A percentile compares a stretch with the other conserved stretches of the same genome.
phyloP scores from a whole-genome alignment of 2,888 invertebrate genomes.

The Hirtodrosophila duncani region DNA sequence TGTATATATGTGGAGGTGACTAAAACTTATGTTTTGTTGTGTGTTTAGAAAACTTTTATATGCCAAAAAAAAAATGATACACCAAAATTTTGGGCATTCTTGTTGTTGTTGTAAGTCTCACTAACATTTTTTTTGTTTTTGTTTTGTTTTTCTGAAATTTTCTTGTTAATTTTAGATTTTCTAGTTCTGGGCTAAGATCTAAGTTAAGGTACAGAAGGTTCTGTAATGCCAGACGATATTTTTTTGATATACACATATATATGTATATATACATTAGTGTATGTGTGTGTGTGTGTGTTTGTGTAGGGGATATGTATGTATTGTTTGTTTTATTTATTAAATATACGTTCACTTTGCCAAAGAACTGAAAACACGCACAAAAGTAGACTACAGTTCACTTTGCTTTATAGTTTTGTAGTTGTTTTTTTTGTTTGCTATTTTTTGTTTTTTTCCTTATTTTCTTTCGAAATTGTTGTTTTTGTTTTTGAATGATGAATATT shows the following conservation, averaged over 20 bases:
- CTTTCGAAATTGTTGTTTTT: background rate
- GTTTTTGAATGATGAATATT: background rate
- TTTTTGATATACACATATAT: too few relatives aligned
- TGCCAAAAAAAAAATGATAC: background rate
- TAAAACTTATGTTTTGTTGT: slow-evolving; percentile 34
- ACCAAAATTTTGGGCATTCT: slow-evolving; percentile 20
- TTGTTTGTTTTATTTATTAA: slow-evolving; percentile 1
- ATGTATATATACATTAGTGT: background rate
- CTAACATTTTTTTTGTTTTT: background rate
- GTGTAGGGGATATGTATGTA: slow-evolving; percentile 42
- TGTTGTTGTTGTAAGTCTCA: background rate
- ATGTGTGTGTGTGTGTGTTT: slow-evolving; percentile 37
- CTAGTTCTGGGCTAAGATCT: too few relatives aligned
- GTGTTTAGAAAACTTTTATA: background rate
- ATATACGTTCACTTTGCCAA: slow-evolving; percentile 23
- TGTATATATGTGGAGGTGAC: slow-evolving; percentile 31
- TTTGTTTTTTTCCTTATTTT: slow-evolving; percentile 16
- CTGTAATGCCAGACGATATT: too few relatives aligned
- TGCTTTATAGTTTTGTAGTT: slow-evolving; percentile 43
- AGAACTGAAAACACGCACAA: slow-evolving; percentile 44
- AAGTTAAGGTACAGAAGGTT: too few relatives aligned
- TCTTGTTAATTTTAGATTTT: too few relatives aligned
- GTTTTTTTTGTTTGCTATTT: slow-evolving; percentile 16
- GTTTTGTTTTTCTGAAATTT: too few relatives aligned
- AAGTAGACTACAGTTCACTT: slow-evolving; percentile 61